phyloP scores from a whole-genome alignment of 2,113 vertebrate species.

The Chaetodon trifascialis region DNA sequence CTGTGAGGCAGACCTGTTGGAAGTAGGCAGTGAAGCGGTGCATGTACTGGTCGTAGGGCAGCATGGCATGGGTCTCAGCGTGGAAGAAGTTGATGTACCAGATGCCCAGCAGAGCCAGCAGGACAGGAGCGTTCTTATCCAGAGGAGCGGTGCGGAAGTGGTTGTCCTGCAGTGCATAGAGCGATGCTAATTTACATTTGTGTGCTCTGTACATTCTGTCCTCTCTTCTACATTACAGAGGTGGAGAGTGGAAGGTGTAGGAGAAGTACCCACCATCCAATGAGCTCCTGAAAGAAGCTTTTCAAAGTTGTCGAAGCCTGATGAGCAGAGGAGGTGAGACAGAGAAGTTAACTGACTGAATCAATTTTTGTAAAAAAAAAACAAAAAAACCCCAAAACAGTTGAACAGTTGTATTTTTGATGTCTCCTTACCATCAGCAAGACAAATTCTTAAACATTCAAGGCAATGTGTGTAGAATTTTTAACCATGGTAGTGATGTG shows the following conservation, averaged over 20 bases:
- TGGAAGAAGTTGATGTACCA: constrained; percentile 98
- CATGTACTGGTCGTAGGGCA: constrained; percentile 99
- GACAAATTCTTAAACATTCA: too few relatives aligned
- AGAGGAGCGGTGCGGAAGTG: constrained; percentile 92
- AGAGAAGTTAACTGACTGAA: constrained; percentile 7
- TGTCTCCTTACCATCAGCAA: too few relatives aligned
- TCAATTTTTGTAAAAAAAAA: too few relatives aligned
- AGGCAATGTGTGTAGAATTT: not conserved
- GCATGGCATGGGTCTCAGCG: constrained; percentile 93
- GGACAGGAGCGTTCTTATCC: constrained; percentile 91
- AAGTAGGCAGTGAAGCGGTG: constrained; percentile 99
- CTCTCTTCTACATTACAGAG: not conserved
- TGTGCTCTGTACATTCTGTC: not conserved
- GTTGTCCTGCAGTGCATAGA: constrained; percentile 86
- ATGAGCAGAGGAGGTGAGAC: constrained; percentile 15
- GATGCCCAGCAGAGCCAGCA: constrained; percentile 94
- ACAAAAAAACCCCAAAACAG: too few relatives aligned
- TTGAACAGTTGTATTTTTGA: too few relatives aligned
- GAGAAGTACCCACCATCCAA: constrained; percentile 92
- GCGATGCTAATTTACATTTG: not conserved
- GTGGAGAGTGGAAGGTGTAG: not conserved
- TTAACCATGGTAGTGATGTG: not conserved
- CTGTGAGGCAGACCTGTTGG: constrained; percentile 90
- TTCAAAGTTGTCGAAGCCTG: constrained; percentile 92
- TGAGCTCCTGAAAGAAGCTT: constrained; percentile 94